Base-by-base conservation (phyloP, 2,888 invertebrate species). In the Hirtodrosophila duncani region DNA sequence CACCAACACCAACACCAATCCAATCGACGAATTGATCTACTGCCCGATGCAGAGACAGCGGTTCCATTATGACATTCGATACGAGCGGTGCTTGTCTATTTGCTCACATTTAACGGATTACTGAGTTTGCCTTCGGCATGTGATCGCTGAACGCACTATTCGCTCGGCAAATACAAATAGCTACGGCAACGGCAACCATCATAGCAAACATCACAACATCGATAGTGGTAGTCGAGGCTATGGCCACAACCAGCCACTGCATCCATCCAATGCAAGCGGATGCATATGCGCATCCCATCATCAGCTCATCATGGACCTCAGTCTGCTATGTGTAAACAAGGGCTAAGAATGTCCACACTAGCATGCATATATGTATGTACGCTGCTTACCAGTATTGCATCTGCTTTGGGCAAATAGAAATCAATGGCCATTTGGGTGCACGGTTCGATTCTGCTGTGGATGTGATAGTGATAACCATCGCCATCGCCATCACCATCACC, bases 91-190 rank as follows among this genome's bases (percentile, higher is more conserved):
- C 63, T 64, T 63, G 51, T 51, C 59, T 83, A 72, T 83, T 83
- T 84, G 82, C 83, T 70, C 80, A 83, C 82, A 84, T 84, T 84
- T 84, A 84, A 84, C 85, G 85, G 85, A 84, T 84, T 84, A 83
- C 84, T 84, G 80, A 77, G 67, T 72, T 65, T 80, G 63, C 9
- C 33, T 18, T 24, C 37, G 39, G 34, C 26, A 1, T 27, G 39
- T n/a, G 26, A 10, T 11, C 13, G 17, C 53, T 45, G 56, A 13
- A 34, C 21, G 26, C 43, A 30, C 5, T 43, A 57, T 43, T 33
- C 53, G 52, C 36, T 63, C 37, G 24, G 38, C 43, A 50, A 63
- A 63, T 48, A 53, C 39, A 52, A 45, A 45, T 46, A 45, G 31
- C 36, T 24, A 37, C 34, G 36, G n/a, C n/a, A 34, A 33, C 36